Percentiles rank a stretch among this genome's conserved stretches.
Conservation (phyloP, 2,888 invertebrate genomes). For the Callosobruchus maculatus region DNA sequence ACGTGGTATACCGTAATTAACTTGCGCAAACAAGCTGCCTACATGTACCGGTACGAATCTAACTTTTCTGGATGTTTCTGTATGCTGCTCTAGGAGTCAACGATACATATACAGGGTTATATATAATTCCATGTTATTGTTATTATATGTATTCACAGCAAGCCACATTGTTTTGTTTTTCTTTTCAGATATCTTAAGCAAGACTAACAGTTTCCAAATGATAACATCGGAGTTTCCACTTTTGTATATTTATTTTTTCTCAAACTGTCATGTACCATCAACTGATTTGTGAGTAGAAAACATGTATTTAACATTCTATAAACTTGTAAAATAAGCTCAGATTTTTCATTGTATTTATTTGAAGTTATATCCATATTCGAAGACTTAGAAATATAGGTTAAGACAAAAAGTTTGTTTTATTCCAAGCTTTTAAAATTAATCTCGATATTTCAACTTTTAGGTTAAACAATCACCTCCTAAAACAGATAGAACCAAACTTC, state of each 20-base stretch:
- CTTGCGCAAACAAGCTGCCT: neutral
- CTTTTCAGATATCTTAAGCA: constrained; percentile 3
- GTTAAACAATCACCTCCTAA: too few species aligned
- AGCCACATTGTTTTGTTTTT: neutral
- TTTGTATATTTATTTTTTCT: neutral
- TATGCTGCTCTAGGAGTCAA: too few species aligned
- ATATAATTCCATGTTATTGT: too few species aligned
- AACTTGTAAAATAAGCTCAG: neutral
- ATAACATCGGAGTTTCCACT: neutral
- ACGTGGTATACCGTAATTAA: neutral
- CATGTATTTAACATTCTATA: neutral
- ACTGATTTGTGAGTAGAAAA: neutral
- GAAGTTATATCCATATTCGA: neutral
- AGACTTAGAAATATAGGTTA: neutral
- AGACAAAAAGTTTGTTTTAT: neutral
- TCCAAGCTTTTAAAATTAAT: too few species aligned
- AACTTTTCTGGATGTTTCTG: neutral
- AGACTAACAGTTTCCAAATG: neutral
- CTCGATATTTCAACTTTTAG: too few species aligned
- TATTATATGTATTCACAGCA: too few species aligned
- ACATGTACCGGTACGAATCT: neutral
- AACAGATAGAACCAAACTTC: too few species aligned
- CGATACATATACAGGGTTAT: too few species aligned
- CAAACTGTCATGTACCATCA: neutral
- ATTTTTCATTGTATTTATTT: neutral